Evolutionary conservation across 1,140 invertebrate species (phyloP).

Genomic region (Nymphalis io): DNA sequence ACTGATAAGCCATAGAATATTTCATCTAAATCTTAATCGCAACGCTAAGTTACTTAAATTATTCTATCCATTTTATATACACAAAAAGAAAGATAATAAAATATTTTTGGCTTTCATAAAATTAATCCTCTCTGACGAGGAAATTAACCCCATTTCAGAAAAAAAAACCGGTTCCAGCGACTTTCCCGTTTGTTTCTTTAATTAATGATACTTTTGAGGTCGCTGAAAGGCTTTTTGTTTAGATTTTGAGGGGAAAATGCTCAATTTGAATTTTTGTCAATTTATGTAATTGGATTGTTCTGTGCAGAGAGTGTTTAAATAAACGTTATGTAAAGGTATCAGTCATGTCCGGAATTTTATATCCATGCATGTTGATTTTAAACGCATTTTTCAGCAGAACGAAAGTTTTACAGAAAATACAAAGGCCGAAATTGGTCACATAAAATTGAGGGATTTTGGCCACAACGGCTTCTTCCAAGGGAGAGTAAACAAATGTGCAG

Average conservation of each 20-base stretch:
- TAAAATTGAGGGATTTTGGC: too few species aligned
- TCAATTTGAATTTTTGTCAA: conserved; percentile 3
- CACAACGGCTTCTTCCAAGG: too few species aligned
- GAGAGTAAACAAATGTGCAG: too few species aligned
- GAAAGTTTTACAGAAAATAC: too few species aligned
- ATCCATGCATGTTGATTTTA: too few species aligned
- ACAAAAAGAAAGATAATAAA: conserved; percentile 4
- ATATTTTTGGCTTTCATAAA: conserved; percentile 36
- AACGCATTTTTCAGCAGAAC: too few species aligned
- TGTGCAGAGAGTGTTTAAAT: neutral
- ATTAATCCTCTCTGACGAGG: conserved; percentile 23
- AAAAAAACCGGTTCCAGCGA: conserved; percentile 11
- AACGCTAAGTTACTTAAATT: neutral
- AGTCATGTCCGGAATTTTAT: too few species aligned
- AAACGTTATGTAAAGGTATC: too few species aligned
- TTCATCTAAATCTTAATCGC: neutral
- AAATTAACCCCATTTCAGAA: conserved; percentile 27
- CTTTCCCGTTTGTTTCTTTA: conserved; percentile 25
- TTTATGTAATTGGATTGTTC: neutral
- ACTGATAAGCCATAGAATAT: neutral
- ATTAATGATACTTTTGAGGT: conserved; percentile 32
- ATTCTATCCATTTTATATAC: neutral
- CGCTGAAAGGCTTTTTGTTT: conserved; percentile 25
- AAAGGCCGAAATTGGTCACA: too few species aligned
- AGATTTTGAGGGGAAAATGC: conserved; percentile 10